These are phyloP conservation scores for Australoheros facetus DNA, from an alignment of 2,797 vertebrate genomes.

Conservation along the genomic window DNA sequence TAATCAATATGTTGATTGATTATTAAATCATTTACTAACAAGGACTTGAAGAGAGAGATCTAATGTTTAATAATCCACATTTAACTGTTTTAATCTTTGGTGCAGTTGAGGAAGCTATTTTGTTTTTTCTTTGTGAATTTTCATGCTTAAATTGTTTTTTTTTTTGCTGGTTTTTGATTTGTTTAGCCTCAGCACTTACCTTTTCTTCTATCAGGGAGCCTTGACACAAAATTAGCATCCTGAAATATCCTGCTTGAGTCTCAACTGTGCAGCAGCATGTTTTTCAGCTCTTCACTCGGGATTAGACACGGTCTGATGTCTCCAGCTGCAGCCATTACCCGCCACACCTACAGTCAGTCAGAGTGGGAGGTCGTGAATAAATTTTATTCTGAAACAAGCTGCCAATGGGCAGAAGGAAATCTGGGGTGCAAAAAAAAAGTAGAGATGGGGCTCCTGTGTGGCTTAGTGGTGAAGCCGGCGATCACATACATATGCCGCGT, in stretches of 20 bases:
- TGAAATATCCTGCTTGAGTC: neutral
- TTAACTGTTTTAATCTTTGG: no score
- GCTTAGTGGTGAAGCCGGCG: no score
- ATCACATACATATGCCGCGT: no score
- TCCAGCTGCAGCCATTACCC: constrained; percentile 1
- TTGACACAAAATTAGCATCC: neutral
- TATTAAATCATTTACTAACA: no score
- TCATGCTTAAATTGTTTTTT: no score
- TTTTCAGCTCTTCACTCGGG: neutral
- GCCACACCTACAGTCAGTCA: neutral
- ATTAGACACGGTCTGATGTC: neutral
- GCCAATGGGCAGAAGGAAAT: neutral
- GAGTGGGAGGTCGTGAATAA: neutral
- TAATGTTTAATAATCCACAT: no score
- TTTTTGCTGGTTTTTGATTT: no score
- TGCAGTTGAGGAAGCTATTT: no score
- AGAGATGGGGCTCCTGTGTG: no score
- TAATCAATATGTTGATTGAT: no score
- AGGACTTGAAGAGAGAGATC: no score
- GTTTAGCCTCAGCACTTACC: neutral
- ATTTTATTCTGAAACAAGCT: neutral
- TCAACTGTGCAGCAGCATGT: neutral
- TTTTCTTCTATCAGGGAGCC: neutral
- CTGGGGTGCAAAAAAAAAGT: neutral
- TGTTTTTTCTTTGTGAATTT: no score